Evolutionary conservation across 37 sponge, comb jelly and placozoan genomes (phyloP), one percentile per base, ranked within the genome.

Genomic region (Cliona cf. orientalis): DNA sequence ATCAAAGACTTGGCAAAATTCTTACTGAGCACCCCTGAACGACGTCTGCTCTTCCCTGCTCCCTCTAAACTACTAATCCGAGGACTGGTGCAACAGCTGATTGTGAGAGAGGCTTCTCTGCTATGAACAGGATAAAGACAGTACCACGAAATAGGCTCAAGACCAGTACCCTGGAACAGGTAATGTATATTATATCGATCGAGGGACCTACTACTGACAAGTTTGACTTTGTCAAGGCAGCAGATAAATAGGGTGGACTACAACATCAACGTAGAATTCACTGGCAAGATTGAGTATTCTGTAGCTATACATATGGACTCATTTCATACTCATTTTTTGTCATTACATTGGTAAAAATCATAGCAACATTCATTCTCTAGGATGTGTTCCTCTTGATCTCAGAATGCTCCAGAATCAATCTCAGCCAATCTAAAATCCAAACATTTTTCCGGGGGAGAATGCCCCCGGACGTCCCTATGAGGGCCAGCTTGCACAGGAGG

Each of bases 101-200:
- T 26, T 58, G 59, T 69, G 79, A 78, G 39, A 29, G 63, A 69
- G 63, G 59, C 31, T 78, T 78, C 38, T 78, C 79, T 78, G 39
- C 79, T 37, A 78, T 78, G 66, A 78, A 78, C n/a, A 78, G 79
- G 66, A 78, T 78, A 37, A 78, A 78, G 38, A 60, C 64, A 39
- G 66, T 46, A 78, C 66, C 59, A 39, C 28, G 79, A 64, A 78
- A 78, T 37, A 42, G 66, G 25, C 46, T 78, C 45, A 78, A 78
- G 46, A 60, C 79, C 17, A 37, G 39, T 4, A 78, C 79, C 42
- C 36, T 78, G 66, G 79, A 78, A 28, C 9, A 69, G 63, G 66
- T 78, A 60, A 78, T 78, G 38, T 44, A n/a, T 45, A 60, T 78
- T 21, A n/a, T n/a, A n/a, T 78, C 79, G 23, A 37, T 69, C 36